Conservation (phyloP, 1,140 invertebrate species). For the Acromyrmex heyeri region DNA sequence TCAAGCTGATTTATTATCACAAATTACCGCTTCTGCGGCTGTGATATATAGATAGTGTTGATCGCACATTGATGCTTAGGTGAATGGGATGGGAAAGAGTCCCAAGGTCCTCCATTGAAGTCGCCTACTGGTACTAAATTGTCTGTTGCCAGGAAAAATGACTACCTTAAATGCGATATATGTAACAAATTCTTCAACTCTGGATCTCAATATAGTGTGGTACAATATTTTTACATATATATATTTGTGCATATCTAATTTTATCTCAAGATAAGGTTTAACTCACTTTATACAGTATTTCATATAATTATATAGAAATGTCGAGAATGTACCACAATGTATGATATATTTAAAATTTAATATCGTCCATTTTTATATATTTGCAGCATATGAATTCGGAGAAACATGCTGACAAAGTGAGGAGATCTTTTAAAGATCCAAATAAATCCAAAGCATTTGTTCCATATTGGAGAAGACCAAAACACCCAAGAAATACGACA, state of each 20-base stretch:
- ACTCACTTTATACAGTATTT: too few species aligned
- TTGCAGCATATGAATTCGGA: constrained; percentile 84
- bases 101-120: constrained; percentile 56
- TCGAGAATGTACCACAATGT: neutral
- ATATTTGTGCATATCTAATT: constrained; percentile 36
- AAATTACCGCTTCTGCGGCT: constrained; percentile 80
- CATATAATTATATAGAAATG: neutral
- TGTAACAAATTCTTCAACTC: constrained; percentile 86
- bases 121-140: constrained; percentile 5
- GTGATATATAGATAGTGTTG: constrained; percentile 87
- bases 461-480: constrained; percentile 83
- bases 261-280: neutral
- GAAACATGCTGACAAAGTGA: constrained; percentile 82
- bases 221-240: constrained; percentile 71
- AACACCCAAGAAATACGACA: constrained; percentile 63
- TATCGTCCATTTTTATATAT: constrained; percentile 71
- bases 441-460: constrained; percentile 77
- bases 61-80: constrained; percentile 87
- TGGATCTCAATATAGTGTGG: constrained; percentile 82
- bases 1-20: constrained; percentile 87
- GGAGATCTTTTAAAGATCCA: constrained; percentile 69
- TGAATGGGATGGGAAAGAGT: constrained; percentile 78
- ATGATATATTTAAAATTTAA: constrained; percentile 42
- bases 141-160: constrained; percentile 69
- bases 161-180: constrained; percentile 77